Conservation (phyloP, 23 tunicate genomes). For the Trididemnum miniatum region DNA sequence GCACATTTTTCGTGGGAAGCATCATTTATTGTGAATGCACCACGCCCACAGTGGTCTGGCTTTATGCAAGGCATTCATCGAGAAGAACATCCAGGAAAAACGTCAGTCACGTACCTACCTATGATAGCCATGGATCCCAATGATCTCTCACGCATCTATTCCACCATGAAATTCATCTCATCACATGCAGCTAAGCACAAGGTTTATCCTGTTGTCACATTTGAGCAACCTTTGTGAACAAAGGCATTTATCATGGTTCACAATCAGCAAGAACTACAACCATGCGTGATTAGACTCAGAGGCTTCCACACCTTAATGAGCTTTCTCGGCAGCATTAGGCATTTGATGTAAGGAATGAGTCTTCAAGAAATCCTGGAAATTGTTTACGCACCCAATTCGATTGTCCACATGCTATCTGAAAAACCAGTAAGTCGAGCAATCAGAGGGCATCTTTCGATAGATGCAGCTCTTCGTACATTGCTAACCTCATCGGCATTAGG, state of each 20-base stretch:
- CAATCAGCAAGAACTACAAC: conserved; percentile 12
- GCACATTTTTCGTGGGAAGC: conserved; percentile 9
- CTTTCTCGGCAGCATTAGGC: conserved; percentile 9
- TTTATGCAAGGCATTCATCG: conserved; percentile 1
- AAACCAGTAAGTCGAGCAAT: conserved; percentile 6
- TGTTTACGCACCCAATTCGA: conserved; percentile 7
- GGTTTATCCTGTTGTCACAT: conserved; percentile 4
- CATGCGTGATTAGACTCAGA: conserved; percentile 19
- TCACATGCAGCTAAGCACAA: conserved; percentile 14
- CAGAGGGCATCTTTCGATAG: conserved; percentile 23
- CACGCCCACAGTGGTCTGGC: conserved; percentile 11
- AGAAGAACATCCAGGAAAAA: not conserved
- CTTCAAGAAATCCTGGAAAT: conserved; percentile 18
- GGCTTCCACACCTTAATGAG: conserved; percentile 15
- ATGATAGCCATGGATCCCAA: not conserved
- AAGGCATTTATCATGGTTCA: conserved; percentile 11
- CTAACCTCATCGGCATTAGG: conserved; percentile 13
- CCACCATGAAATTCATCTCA: conserved; percentile 2
- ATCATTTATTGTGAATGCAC: not conserved
- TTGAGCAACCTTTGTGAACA: conserved; percentile 16
- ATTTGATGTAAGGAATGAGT: not conserved
- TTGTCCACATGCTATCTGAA: conserved; percentile 6
- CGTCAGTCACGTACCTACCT: not conserved
- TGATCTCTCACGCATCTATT: conserved; percentile 21
- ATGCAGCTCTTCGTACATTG: conserved; percentile 7